Evolutionary conservation across 2,113 vertebrate species (phyloP).

Genomic region (Tachycineta bicolor): DNA sequence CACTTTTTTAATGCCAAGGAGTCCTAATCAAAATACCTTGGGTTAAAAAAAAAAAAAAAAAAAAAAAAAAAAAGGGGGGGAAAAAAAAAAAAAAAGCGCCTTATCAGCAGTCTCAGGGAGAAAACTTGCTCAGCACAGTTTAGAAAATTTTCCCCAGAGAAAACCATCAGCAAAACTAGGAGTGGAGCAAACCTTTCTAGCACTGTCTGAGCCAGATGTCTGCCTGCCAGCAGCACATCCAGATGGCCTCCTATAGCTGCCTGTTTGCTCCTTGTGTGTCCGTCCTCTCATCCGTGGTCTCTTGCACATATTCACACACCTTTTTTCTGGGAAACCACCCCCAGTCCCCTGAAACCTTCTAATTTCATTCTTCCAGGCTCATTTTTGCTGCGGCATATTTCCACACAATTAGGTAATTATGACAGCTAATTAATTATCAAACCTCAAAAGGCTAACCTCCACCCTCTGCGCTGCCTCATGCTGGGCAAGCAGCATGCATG

Average conservation of each 20-base stretch:
- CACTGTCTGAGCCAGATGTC: background rate
- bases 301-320: background rate
- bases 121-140: background rate
- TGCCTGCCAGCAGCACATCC: background rate
- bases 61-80: fast-evolving
- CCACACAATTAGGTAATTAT: constrained; percentile 26
- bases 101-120: background rate
- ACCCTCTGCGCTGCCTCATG: background rate
- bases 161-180: background rate
- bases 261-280: background rate
- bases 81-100: too few relatives aligned
- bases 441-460: background rate
- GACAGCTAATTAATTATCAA: constrained; percentile 43
- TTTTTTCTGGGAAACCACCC: background rate
- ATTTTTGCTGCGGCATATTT: background rate
- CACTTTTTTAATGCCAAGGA: background rate
- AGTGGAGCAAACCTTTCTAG: background rate
- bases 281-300: background rate
- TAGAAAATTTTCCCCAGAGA: background rate
- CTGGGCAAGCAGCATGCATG: background rate
- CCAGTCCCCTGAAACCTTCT: background rate
- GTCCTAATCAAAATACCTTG: background rate
- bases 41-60: background rate
- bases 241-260: fast-evolving
- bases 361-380: background rate